phyloP scores from a whole-genome alignment of 1,140 invertebrate species.

The Plutomurus gul region DNA sequence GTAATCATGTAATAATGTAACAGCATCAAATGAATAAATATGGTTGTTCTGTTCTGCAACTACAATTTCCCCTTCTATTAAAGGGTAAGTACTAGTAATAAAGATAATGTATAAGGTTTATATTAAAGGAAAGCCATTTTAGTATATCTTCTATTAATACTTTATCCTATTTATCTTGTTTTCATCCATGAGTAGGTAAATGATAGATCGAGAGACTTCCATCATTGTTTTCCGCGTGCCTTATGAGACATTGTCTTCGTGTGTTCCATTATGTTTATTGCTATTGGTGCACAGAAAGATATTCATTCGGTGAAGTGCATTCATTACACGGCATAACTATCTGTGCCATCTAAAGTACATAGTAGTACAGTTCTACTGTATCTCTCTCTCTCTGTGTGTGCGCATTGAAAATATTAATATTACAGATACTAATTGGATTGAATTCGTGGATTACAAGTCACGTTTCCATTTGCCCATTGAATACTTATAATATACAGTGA shows the following conservation, averaged over 20 bases:
- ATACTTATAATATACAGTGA: background rate
- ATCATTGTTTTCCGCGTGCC: no score
- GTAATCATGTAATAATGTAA: no score
- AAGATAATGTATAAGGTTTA: background rate
- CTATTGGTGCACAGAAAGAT: no score
- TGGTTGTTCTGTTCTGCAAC: no score
- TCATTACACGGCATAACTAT: no score
- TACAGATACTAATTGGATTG: conserved; percentile 16
- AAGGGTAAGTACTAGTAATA: background rate
- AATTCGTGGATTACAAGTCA: conserved; percentile 15
- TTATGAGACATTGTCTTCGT: no score
- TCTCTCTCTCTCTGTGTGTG: background rate
- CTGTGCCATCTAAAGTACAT: no score
- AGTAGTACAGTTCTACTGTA: background rate
- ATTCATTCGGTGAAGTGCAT: no score
- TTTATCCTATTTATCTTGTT: conserved; percentile 12
- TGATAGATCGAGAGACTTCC: background rate
- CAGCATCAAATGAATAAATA: no score
- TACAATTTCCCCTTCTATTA: no score
- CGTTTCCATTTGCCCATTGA: background rate
- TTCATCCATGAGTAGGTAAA: background rate
- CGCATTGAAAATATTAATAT: background rate
- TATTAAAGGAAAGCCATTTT: background rate
- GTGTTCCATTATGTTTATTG: no score
- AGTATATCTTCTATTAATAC: background rate